Evolutionary conservation across 2,888 invertebrate species (phyloP).

Genomic region (Oegoconia quadripuncta): DNA sequence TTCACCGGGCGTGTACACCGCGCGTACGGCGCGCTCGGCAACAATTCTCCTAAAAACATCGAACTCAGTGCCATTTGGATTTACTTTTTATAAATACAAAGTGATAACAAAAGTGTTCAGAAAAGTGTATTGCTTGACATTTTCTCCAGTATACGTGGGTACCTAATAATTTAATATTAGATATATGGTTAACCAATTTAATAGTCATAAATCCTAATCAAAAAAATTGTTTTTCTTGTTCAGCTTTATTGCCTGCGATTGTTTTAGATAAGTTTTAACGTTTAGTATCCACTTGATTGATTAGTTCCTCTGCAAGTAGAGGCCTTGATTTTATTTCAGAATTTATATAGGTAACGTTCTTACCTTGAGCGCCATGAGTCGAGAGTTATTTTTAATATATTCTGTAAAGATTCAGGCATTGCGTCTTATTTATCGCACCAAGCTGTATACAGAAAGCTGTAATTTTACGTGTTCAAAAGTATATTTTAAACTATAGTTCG

Average conservation of each 20-base stretch:
- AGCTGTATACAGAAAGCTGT: no score
- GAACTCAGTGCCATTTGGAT: background rate
- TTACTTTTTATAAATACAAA: constrained; percentile 1
- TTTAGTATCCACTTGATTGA: no score
- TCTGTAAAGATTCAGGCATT: constrained; percentile 39
- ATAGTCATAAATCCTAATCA: no score
- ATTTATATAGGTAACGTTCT: constrained; percentile 66
- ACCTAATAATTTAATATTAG: no score
- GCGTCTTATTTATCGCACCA: constrained; percentile 33
- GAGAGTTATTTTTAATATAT: constrained; percentile 65
- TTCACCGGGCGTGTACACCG: constrained; percentile 26
- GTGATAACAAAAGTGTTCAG: constrained; percentile 11
- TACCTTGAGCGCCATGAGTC: constrained; percentile 67
- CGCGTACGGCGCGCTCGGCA: constrained; percentile 21
- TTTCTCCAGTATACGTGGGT: no score
- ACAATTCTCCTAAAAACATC: background rate
- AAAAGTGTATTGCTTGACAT: constrained; percentile 9
- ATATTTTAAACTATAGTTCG: no score
- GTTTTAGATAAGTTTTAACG: background rate
- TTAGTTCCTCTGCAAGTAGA: constrained; percentile 8
- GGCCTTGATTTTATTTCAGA: constrained; percentile 68
- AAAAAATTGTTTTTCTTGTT: no score
- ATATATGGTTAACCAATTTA: no score
- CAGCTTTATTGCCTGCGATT: no score
- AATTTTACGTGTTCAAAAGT: no score